A percentile compares a stretch with the other conserved stretches of the same genome.
These are phyloP conservation scores for Xanthia icteritia DNA, from an alignment of 2,888 invertebrate genomes.

Conservation along the genomic window DNA sequence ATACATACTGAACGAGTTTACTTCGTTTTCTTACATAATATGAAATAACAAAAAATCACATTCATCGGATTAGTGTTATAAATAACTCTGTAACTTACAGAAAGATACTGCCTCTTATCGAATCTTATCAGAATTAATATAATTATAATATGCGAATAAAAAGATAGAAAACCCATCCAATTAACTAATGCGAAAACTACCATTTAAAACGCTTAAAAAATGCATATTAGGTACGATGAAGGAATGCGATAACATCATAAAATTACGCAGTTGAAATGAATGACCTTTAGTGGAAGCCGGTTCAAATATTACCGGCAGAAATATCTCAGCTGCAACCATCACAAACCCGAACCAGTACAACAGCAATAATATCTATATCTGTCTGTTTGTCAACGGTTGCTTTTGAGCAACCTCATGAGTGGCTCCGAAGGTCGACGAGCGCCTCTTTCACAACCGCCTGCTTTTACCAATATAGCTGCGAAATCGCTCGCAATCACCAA, in stretches of 20 bases:
- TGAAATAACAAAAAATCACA: neutral
- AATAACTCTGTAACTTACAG: neutral
- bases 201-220: neutral
- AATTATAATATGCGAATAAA: neutral
- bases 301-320: neutral
- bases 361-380: slow-evolving; percentile 47
- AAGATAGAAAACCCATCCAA: neutral
- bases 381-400: slow-evolving; percentile 58
- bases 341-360: slow-evolving; percentile 17
- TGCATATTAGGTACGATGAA: neutral
- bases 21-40: neutral
- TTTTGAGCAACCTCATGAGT: slow-evolving; percentile 58
- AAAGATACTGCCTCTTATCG: neutral
- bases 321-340: slow-evolving; percentile 2
- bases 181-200: neutral
- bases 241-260: neutral
- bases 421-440: slow-evolving; percentile 55
- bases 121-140: neutral
- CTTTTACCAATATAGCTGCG: slow-evolving; percentile 58
- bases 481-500: slow-evolving; percentile 40
- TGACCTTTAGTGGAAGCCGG: neutral
- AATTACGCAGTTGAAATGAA: neutral
- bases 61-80: neutral
- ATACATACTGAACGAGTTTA: neutral
- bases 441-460: slow-evolving; percentile 53